These are phyloP conservation scores for Ophiothrix spiculata DNA, from an alignment of 35 echinoderm and acorn worm genomes.

Conservation along the genomic window DNA sequence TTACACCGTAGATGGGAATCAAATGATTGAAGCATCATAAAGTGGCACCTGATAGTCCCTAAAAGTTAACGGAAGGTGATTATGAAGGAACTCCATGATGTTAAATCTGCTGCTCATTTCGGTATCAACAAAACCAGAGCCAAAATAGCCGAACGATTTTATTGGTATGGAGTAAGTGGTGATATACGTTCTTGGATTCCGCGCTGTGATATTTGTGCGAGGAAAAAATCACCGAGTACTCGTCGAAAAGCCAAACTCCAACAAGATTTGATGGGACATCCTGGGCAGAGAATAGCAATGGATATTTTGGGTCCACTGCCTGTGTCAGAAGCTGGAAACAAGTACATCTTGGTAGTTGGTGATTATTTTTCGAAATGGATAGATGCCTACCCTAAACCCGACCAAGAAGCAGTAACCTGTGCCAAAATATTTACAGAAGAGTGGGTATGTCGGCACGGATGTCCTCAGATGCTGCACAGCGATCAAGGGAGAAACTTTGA, in stretches of 20 bases:
- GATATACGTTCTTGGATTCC: constrained; percentile 24
- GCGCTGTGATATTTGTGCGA: constrained; percentile 33
- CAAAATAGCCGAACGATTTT: not conserved
- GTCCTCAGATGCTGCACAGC: constrained; percentile 29
- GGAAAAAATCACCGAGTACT: constrained; percentile 13
- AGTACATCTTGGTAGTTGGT: constrained; percentile 18
- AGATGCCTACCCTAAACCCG: constrained; percentile 38
- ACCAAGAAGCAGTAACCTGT: constrained; percentile 46
- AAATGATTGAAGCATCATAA: constrained; percentile 12
- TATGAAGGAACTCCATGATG: constrained; percentile 1
- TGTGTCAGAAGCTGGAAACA: constrained; percentile 17
- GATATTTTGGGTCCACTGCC: constrained; percentile 47
- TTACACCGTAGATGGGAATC: constrained; percentile 19
- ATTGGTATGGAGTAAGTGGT: constrained; percentile 13
- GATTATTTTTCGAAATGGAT: constrained; percentile 26
- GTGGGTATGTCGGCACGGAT: constrained; percentile 24
- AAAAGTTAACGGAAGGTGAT: not conserved
- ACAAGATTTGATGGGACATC: too few relatives aligned
- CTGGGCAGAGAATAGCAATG: constrained; percentile 25
- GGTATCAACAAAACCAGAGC: constrained; percentile 21
- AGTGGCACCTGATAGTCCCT: constrained; percentile 32
- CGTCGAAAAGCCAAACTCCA: constrained; percentile 16
- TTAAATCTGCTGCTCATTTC: constrained; percentile 15
- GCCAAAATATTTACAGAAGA: constrained; percentile 28
- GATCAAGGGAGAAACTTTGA: constrained; percentile 54